Percentiles rank a stretch among this genome's conserved stretches.
phyloP scores from a whole-genome alignment of 1,140 invertebrate genomes.

The Drosophila quadrilineata region DNA sequence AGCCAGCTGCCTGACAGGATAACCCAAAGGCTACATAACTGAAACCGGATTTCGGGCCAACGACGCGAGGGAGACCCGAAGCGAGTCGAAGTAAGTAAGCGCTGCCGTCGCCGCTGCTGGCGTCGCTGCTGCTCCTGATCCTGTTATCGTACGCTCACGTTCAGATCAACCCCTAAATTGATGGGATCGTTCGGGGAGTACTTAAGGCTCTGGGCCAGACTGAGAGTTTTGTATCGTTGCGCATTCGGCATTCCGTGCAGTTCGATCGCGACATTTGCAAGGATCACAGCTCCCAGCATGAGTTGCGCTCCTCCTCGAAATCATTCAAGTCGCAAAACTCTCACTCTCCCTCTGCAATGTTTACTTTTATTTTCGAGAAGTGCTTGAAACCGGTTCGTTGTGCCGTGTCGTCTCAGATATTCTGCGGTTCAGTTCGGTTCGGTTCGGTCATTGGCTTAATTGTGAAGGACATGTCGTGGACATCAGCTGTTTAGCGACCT shows the following conservation, averaged over 20 bases:
- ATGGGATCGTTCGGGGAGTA: slow-evolving; percentile 56
- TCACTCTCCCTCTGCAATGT: no score
- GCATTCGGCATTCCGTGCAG: slow-evolving; percentile 57
- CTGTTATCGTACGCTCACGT: slow-evolving; percentile 34
- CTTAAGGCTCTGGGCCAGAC: slow-evolving; percentile 58
- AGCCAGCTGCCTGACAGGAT: slow-evolving; percentile 63
- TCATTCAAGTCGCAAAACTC: neutral
- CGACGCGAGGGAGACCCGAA: slow-evolving; percentile 38
- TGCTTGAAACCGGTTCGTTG: slow-evolving; percentile 23
- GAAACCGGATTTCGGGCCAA: slow-evolving; percentile 64
- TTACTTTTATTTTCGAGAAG: neutral
- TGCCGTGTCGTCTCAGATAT: no score
- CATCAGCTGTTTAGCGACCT: slow-evolving; percentile 39
- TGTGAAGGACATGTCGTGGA: slow-evolving; percentile 11
- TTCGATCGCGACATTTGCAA: slow-evolving; percentile 53
- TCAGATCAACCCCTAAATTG: slow-evolving; percentile 59
- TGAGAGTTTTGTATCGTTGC: slow-evolving; percentile 64
- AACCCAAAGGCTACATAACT: slow-evolving; percentile 37
- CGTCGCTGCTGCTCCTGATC: slow-evolving; percentile 33
- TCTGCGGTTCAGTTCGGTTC: slow-evolving; percentile 7
- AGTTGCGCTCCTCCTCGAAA: no score
- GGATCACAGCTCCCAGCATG: slow-evolving; percentile 18
- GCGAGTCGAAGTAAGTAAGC: neutral
- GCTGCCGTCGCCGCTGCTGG: no score
- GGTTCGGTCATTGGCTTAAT: slow-evolving; percentile 22